Conservation (phyloP, 2,113 vertebrate species). For the Helogale parvula region DNA sequence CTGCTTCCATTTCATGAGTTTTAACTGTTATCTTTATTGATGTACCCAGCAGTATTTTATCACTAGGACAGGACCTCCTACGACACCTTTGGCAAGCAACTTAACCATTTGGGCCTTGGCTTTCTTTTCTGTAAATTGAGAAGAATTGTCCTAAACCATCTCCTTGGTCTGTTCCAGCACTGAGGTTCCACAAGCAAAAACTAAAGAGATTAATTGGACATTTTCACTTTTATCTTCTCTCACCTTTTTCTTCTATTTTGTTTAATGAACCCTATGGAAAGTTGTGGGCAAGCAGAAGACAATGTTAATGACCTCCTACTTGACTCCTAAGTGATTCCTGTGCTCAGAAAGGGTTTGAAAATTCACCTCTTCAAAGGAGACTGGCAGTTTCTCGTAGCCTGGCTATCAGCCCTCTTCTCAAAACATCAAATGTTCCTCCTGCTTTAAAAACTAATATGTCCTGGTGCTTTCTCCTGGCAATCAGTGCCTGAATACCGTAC, state of each 20-base stretch:
- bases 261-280: neutral
- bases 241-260: neutral
- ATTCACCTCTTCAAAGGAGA: neutral
- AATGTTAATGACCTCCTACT: neutral
- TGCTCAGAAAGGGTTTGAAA: neutral
- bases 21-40: neutral
- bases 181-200: neutral
- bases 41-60: neutral
- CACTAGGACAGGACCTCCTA: neutral
- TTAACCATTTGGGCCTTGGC: neutral
- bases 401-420: neutral
- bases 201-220: neutral
- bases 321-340: neutral
- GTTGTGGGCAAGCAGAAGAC: neutral
- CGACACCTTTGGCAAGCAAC: neutral
- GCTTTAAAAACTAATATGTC: neutral
- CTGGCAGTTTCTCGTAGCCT: neutral
- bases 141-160: neutral
- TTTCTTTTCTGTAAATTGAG: neutral
- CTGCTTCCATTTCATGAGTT: neutral
- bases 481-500: too few relatives aligned
- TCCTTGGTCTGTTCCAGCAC: neutral
- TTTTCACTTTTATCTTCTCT: neutral
- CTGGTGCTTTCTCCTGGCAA: neutral
- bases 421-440: neutral